Evolutionary conservation across 2,888 invertebrate genomes (phyloP), one percentile per base, ranked within the genome.

Genomic region (Chalcis sispes): DNA sequence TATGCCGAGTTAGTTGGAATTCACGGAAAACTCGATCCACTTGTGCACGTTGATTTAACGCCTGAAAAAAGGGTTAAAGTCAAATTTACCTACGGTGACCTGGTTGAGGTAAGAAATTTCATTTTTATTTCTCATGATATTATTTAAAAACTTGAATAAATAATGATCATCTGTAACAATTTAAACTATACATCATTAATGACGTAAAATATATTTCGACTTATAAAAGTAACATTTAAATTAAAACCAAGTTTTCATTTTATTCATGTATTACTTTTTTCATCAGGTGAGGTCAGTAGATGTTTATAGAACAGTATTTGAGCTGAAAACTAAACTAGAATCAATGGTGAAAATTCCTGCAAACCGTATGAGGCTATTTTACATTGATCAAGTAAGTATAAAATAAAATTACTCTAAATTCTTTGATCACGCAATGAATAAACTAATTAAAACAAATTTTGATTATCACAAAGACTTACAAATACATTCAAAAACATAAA

Each of bases 21-120:
- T 79, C 96, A 98, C 88, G 98, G 98, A 66, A 94, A 96, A 89
- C 91, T 98, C 75, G 95, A 97, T 89, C 97, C 97, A 0, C 90
- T 98, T 82, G 96, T 96, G 69, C 94, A 96, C 80, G 93, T 98
- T 56, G 95, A 95, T 90, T 91, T 98, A 82, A 91, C 95, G 85
- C 95, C 96, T 7, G 96, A 96, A 88, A 96, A 95, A 87, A 92
- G 94, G 76, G 95, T 96, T 50, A 95, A 95, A 89, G 95, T 97
- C 77, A 93, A 93, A 48, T 94, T 98, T 85, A 94, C 93, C 2
- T 96, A 93, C 87, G 95, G 95, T 25, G 92, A 93, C 83, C 91
- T 91, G 82, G 93, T 93, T 83, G 95, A 95, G 90, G 92, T 93
- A 72, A 80, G 72, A 61, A 56, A 72, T 32, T 32, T 32, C 32